Evolutionary conservation across 2,888 invertebrate species (phyloP).

Genomic region (Himalopsyche tibetana): DNA sequence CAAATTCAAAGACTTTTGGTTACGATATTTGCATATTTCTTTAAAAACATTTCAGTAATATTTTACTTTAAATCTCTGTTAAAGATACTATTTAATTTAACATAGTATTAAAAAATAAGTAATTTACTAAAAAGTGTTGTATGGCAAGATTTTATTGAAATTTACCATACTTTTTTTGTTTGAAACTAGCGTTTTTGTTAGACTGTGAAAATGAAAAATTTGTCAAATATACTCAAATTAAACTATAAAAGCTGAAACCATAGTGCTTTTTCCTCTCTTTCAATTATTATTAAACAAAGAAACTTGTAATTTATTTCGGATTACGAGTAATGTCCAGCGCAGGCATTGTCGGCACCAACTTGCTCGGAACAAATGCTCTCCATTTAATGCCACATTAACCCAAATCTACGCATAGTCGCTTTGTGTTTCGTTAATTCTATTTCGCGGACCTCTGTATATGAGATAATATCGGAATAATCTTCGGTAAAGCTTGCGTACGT

Average conservation of each 20-base stretch:
- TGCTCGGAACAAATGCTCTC: constrained; percentile 55
- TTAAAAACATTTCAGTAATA: no score
- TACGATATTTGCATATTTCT: no score
- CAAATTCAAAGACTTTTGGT: no score
- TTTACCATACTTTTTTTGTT: no score
- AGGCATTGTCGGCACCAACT: constrained; percentile 48
- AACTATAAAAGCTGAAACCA: no score
- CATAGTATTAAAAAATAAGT: no score
- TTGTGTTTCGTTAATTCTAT: constrained; percentile 56
- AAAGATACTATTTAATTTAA: no score
- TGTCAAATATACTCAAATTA: not conserved
- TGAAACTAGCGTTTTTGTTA: no score
- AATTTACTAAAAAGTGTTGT: no score
- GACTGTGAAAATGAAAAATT: no score
- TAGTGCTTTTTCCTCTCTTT: constrained; percentile 5
- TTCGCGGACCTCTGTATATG: constrained; percentile 46
- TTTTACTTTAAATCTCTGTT: no score
- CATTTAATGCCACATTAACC: constrained; percentile 63
- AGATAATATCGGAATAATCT: constrained; percentile 53
- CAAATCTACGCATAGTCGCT: constrained; percentile 52
- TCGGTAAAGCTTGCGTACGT: not conserved
- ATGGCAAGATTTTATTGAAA: no score
- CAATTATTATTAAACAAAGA: constrained; percentile 34
- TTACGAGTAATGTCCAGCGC: constrained; percentile 49
- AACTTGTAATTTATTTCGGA: constrained; percentile 50